Conservation (phyloP, 2,113 vertebrate genomes). For the Lepisosteus osseus region DNA sequence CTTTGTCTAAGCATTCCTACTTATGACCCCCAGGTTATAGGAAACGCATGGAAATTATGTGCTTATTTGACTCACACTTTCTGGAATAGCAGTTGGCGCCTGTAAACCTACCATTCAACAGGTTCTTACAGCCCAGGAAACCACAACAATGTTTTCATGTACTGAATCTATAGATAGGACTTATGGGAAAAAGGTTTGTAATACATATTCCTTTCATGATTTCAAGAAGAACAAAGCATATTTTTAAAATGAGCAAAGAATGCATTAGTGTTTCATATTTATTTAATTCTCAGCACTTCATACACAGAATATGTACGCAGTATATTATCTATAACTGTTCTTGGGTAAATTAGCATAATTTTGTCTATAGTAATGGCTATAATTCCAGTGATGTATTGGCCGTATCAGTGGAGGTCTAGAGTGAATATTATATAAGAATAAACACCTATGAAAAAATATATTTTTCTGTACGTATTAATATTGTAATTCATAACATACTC, state of each 20-base stretch:
- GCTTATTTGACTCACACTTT: slow-evolving; percentile 8
- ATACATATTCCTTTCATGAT: slow-evolving; percentile 1
- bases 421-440: no score
- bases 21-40: slow-evolving; percentile 5
- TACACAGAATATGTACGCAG: no score
- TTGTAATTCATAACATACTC: no score
- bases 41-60: slow-evolving; percentile 6
- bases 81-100: slow-evolving; percentile 1
- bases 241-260: slow-evolving; percentile 6
- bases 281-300: no score
- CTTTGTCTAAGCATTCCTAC: slow-evolving; percentile 8
- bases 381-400: no score
- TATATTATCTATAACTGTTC: no score
- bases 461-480: no score
- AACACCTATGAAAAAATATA: no score
- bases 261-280: no score
- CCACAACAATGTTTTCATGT: slow-evolving; percentile 11
- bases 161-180: neutral
- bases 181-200: slow-evolving; percentile 11
- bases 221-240: slow-evolving; percentile 15
- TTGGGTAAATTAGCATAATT: no score
- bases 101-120: slow-evolving; percentile 11
- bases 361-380: no score
- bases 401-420: no score
- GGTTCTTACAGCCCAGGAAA: slow-evolving; percentile 15